Conservation (phyloP, 2,113 vertebrate species). For the Charadrius vociferus region DNA sequence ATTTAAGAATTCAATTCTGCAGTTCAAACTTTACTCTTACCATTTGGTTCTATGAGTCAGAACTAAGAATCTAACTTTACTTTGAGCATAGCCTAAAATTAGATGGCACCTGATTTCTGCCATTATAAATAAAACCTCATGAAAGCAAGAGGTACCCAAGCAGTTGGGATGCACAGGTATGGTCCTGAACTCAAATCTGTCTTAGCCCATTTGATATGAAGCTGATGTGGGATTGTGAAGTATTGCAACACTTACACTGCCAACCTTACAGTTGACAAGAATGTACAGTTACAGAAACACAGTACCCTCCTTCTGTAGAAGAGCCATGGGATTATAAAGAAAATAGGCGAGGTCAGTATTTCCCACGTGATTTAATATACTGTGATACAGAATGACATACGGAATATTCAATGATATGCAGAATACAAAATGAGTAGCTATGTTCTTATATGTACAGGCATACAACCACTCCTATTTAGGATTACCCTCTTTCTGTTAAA, state of each 20-base stretch:
- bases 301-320: neutral
- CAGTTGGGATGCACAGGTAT: neutral
- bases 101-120: neutral
- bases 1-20: neutral
- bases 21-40: neutral
- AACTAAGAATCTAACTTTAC: neutral
- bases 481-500: neutral
- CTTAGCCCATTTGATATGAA: neutral
- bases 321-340: neutral
- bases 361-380: neutral
- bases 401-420: neutral
- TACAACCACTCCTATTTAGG: neutral
- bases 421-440: neutral
- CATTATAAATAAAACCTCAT: neutral
- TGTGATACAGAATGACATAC: neutral
- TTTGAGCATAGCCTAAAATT: neutral
- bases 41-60: neutral
- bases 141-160: neutral
- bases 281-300: too few relatives aligned
- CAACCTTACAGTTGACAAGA: neutral
- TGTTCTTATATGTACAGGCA: neutral
- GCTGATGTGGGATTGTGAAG: neutral
- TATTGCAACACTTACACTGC: neutral
- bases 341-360: neutral
- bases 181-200: neutral